Conservation (phyloP, 2,113 vertebrate species). For the Paratilapia polleni region DNA sequence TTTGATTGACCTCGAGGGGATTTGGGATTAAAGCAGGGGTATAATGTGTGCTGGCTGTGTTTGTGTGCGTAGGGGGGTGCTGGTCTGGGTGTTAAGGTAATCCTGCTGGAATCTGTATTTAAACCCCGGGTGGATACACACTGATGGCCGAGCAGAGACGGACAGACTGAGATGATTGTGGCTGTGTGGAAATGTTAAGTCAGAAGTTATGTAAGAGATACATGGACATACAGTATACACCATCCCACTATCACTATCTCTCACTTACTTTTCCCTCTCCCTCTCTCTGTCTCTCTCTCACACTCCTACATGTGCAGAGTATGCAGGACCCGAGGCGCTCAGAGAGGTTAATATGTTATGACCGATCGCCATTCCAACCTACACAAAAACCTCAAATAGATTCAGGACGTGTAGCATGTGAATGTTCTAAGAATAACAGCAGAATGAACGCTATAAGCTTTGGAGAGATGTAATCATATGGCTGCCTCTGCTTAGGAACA, state of each 20-base stretch:
- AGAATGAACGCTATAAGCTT: background rate
- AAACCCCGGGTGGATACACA: constrained; percentile 19
- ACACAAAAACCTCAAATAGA: constrained; percentile 60
- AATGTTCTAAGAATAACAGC: background rate
- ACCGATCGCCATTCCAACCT: constrained; percentile 44
- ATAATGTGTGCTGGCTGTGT: constrained; percentile 15
- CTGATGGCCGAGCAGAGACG: constrained; percentile 3
- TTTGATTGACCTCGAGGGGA: constrained; percentile 54
- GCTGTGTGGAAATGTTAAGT: constrained; percentile 43
- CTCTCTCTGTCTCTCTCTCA: constrained; percentile 7
- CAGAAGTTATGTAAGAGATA: constrained; percentile 58
- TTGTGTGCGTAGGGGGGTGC: too few species aligned
- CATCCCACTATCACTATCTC: constrained; percentile 37
- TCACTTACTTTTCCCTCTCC: background rate
- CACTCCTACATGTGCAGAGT: constrained; percentile 53
- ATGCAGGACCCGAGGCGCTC: constrained; percentile 34
- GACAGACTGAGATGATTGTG: constrained; percentile 1
- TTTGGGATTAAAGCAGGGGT: constrained; percentile 47
- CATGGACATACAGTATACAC: constrained; percentile 21
- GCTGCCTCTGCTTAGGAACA: background rate
- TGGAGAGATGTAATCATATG: background rate
- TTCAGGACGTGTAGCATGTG: background rate
- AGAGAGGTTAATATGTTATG: constrained; percentile 59
- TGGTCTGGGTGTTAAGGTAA: constrained; percentile 43
- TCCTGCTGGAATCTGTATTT: constrained; percentile 52